Evolutionary conservation across 2,797 vertebrate species (phyloP), one percentile per base, ranked within the genome.

Genomic region (Protosalanx chinensis): DNA sequence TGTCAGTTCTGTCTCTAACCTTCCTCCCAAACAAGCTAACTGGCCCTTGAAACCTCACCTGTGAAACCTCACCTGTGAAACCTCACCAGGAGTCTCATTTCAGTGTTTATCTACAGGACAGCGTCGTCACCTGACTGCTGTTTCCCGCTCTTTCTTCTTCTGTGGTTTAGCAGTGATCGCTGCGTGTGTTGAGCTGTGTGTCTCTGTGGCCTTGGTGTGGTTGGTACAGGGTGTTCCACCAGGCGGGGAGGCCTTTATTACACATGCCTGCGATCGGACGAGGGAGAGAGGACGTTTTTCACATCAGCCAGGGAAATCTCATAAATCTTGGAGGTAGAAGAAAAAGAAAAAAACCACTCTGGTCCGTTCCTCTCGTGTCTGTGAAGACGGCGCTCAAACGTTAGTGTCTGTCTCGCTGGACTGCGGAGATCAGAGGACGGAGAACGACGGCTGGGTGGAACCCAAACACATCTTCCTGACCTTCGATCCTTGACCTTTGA

Each of bases 251-350:
- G 29, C 46, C 35, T 63, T 81, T 71, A 41, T 81, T 56, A 61
- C 75, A 76, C 64, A 67, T 67, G 62, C 33, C 73, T 77, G 74
- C 69, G 77, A 86, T 66, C 23, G 46, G 65, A 57, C 75, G 67
- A 70, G 65, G 49, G 0, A 62, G 18, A 65, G 64, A 4, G 20
- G n/a, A 65, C 67, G 37, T 32, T 64, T 81, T 76, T 81, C 73
- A 77, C 75, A 70, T 68, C 59, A 18, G 46, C 18, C 2, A 20
- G 74, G 64, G 70, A 77, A 78, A 57, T 79, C 70, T 74, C 68
- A 32, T 81, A 69, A 78, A 83, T 66, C 15, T 51, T 20, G 23
- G 63, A 66, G 60, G 46, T 49, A 49, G 8, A 12, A 15, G 5
- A 18, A n/a, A 53, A 53, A 41, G 0, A 37, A 41, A 1, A 12